Percentiles rank a stretch among this genome's conserved stretches.
Evolutionary conservation across 2,113 vertebrate genomes (phyloP).

Genomic region (Ornithorhynchus anatinus): DNA sequence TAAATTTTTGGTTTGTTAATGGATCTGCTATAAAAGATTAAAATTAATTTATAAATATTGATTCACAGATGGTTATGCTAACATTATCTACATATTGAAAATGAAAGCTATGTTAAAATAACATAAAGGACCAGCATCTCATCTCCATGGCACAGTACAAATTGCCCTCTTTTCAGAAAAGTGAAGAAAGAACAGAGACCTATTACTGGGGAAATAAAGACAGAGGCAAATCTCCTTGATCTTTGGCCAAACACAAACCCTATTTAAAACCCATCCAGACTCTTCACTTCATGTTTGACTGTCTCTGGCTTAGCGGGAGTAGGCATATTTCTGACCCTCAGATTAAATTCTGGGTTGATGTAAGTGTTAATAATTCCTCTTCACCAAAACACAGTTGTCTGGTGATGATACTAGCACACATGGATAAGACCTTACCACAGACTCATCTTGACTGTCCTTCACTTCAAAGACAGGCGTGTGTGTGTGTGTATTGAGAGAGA

Average conservation of each 20-base stretch:
- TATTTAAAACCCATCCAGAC: neutral
- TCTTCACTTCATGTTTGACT: neutral
- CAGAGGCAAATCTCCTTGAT: neutral
- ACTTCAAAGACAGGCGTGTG: no score
- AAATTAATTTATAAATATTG: conserved; percentile 62
- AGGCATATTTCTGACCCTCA: neutral
- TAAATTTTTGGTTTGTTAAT: conserved; percentile 63
- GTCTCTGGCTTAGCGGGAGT: neutral
- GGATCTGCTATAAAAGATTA: conserved; percentile 50
- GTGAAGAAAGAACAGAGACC: neutral
- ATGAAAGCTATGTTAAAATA: conserved; percentile 31
- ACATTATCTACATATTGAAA: conserved; percentile 42
- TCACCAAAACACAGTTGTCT: no score
- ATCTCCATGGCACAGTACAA: neutral
- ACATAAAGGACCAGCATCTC: conserved; percentile 19
- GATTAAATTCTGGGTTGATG: no score
- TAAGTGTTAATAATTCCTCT: no score
- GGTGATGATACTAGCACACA: no score
- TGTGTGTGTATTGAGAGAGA: no score
- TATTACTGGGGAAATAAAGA: conserved; percentile 11
- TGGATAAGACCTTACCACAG: no score
- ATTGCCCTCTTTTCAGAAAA: conserved; percentile 4
- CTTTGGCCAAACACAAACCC: neutral
- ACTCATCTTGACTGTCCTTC: no score
- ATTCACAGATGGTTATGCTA: conserved; percentile 43